Evolutionary conservation across 2,888 invertebrate genomes (phyloP), one percentile per base, ranked within the genome.

Genomic region (Phortica okadai): DNA sequence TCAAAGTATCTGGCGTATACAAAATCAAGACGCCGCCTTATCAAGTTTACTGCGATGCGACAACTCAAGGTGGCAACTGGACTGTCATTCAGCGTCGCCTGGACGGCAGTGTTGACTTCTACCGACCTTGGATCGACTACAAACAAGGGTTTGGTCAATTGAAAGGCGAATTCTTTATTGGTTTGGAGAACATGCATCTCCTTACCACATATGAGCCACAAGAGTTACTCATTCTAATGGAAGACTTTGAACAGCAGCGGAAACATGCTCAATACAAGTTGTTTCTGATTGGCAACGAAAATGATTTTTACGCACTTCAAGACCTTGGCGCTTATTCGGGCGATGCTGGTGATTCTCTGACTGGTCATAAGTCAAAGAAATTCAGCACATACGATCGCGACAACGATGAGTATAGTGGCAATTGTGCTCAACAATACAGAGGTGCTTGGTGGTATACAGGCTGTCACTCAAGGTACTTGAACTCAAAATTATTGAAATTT

Each of bases 391-490:
- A 91, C 62, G 95, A 95, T 84, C 88, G 92, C 59, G 95, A 95
- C 86, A 94, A 94, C 79, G 95, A 95, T 84, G 94, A 94, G 94
- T 92, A 92, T 33, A 94, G 94, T 74, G 94, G 94, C 2, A 93
- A 93, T 74, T 95, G 95, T 88, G 94, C 95, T 0, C 89, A 91
- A 58, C 93, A 94, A 75, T 95, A 94, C 81, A 93, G 93, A 1
- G 95, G 95, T 0, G 95, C 94, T 1, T 95, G 95, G 95, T 95
- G 95, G 95, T 95, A 95, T 87, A 93, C 93, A 82, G 93, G 93
- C 64, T 95, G 95, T 82, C 94, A 94, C 81, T 93, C 93, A 81
- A 93, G 93, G 93, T 93, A 83, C 79, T 64, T 76, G 41, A 11
- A 7, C 78, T 50, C 33, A 33, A 33, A 33, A 33, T 33, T 33